Evolutionary conservation across 2,888 invertebrate genomes (phyloP).

Genomic region (Caenorhabditis zanzibari): DNA sequence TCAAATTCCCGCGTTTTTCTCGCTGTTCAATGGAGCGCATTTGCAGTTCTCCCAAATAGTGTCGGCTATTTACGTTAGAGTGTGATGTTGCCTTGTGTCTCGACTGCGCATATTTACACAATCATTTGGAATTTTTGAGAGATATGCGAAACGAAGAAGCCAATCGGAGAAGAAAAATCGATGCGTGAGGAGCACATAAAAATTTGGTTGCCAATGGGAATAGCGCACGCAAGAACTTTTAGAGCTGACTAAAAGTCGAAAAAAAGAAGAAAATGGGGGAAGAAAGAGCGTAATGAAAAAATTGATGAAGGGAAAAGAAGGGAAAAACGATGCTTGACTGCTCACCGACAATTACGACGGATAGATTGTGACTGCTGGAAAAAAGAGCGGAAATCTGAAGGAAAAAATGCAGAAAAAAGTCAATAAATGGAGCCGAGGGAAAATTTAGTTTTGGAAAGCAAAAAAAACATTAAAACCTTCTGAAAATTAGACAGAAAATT

Average conservation of each 20-base stretch:
- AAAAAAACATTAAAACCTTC: neutral
- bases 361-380: conserved; percentile 28
- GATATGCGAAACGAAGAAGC: neutral
- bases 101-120: conserved; percentile 35
- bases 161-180: conserved; percentile 24
- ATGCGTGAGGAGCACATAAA: conserved; percentile 18
- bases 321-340: conserved; percentile 50
- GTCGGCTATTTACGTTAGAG: no score
- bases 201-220: conserved; percentile 49
- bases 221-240: conserved; percentile 31
- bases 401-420: neutral
- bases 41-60: no score
- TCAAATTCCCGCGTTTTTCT: no score
- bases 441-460: neutral
- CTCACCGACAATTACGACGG: conserved; percentile 55
- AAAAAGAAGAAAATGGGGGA: neutral
- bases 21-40: no score
- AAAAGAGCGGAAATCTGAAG: conserved; percentile 14
- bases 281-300: conserved; percentile 45
- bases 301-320: conserved; percentile 23
- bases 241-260: conserved; percentile 10
- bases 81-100: conserved; percentile 12
- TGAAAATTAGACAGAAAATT: neutral
- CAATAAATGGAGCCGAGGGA: no score
- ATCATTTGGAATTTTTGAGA: conserved; percentile 29